phyloP scores from a whole-genome alignment of 2,888 invertebrate species.

The Metacarcinus magister region DNA sequence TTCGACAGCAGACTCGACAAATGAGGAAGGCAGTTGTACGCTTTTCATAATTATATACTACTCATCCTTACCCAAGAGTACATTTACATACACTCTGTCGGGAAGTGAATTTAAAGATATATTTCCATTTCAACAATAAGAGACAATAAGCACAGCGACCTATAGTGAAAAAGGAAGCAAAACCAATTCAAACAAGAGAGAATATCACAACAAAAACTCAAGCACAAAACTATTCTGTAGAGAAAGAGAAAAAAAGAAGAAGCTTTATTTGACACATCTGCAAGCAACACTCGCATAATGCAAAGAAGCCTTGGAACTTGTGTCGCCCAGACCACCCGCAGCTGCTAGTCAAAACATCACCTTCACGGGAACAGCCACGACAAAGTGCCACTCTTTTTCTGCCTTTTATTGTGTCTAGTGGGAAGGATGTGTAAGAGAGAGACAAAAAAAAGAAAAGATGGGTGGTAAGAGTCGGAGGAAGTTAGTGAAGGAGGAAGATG shows the following conservation, averaged over 20 bases:
- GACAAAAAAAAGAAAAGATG: background rate
- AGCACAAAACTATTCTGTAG: background rate
- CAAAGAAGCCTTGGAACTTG: background rate
- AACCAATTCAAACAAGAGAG: no score
- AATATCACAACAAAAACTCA: background rate
- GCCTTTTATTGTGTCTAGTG: background rate
- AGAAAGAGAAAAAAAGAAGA: background rate
- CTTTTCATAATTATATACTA: background rate
- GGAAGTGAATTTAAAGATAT: no score
- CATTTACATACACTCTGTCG: background rate
- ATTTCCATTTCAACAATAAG: no score
- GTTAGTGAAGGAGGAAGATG: no score
- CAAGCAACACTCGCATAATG: background rate
- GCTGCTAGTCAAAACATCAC: constrained; percentile 16
- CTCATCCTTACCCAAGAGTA: background rate
- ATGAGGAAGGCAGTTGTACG: background rate
- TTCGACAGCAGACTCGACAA: background rate
- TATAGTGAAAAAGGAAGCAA: no score
- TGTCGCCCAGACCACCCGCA: background rate
- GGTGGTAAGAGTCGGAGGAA: background rate
- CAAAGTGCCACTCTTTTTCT: constrained; percentile 3
- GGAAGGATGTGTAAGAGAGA: background rate
- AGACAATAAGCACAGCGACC: no score
- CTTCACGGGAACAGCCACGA: background rate
- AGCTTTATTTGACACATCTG: background rate